Percentiles rank a stretch among this genome's conserved stretches.
Conservation (phyloP, 2,113 vertebrate species). For the Perognathus longimembris region DNA sequence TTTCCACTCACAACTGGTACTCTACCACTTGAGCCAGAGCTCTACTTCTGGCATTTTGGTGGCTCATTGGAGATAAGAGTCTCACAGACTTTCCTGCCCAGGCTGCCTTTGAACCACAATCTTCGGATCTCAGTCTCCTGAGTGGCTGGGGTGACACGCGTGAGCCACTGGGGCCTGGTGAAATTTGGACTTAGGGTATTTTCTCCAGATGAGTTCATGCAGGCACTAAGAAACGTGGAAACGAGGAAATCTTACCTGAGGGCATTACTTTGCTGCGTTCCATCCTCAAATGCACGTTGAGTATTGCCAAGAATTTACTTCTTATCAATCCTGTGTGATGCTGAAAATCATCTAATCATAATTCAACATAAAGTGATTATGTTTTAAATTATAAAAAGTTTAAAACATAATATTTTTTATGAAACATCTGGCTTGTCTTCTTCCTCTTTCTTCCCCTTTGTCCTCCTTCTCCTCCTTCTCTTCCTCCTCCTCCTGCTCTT, state of each 20-base stretch:
- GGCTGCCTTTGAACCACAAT: too few relatives aligned
- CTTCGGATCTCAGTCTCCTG: too few relatives aligned
- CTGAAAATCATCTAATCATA: background rate
- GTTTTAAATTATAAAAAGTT: background rate
- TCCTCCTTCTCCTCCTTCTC: too few relatives aligned
- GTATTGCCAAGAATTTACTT: background rate
- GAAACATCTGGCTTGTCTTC: background rate
- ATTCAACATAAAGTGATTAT: conserved; percentile 6
- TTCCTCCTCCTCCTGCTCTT: too few relatives aligned
- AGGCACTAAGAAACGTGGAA: background rate
- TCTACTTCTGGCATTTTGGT: too few relatives aligned
- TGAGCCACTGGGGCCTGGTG: background rate
- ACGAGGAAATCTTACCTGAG: background rate
- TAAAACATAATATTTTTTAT: background rate
- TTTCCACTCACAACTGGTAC: too few relatives aligned
- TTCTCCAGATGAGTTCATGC: background rate
- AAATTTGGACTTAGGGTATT: background rate
- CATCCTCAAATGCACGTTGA: background rate
- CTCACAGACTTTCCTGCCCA: too few relatives aligned
- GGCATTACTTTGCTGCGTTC: too few relatives aligned
- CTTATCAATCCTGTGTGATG: background rate
- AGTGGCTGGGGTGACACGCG: too few relatives aligned
- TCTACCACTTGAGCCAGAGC: too few relatives aligned
- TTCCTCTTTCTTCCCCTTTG: too few relatives aligned
- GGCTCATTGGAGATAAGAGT: too few relatives aligned